phyloP scores from a whole-genome alignment of 1,140 invertebrate genomes.

The Plectrocnemia conspersa region DNA sequence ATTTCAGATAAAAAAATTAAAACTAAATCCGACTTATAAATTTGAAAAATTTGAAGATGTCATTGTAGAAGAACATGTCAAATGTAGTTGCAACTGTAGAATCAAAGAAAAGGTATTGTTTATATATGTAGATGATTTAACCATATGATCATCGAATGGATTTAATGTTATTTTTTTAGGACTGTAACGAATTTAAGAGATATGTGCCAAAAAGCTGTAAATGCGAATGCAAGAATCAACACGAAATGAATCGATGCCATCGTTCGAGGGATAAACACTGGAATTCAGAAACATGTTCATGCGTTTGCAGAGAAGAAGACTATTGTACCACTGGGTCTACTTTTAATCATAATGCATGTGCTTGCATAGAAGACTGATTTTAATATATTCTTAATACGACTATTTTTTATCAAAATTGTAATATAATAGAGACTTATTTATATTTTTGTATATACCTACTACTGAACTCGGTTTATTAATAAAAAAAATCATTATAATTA shows the following conservation, averaged over 20 bases:
- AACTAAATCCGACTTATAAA: no score
- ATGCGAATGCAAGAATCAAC: constrained; percentile 7
- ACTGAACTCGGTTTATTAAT: no score
- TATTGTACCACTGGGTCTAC: constrained; percentile 8
- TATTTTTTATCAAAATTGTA: no score
- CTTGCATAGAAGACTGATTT: constrained; percentile 7
- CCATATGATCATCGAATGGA: neutral
- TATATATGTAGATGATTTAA: neutral
- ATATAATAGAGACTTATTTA: no score
- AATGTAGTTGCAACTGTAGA: constrained; percentile 11
- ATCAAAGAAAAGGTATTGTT: constrained; percentile 15
- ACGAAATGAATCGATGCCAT: neutral
- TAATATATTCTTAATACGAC: neutral
- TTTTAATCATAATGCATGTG: constrained; percentile 6
- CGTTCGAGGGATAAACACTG: neutral
- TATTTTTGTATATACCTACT: no score
- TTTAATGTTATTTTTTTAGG: constrained; percentile 10
- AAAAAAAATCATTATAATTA: no score
- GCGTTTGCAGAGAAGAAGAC: neutral
- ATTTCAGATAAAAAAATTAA: no score
- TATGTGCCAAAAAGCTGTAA: constrained; percentile 6
- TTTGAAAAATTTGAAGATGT: constrained; percentile 2
- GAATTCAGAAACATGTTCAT: constrained; percentile 1
- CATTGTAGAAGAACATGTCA: constrained; percentile 8
- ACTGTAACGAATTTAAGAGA: constrained; percentile 5